Conservation (phyloP, 2,113 vertebrate genomes). For the human (Homo sapiens) region DNA sequence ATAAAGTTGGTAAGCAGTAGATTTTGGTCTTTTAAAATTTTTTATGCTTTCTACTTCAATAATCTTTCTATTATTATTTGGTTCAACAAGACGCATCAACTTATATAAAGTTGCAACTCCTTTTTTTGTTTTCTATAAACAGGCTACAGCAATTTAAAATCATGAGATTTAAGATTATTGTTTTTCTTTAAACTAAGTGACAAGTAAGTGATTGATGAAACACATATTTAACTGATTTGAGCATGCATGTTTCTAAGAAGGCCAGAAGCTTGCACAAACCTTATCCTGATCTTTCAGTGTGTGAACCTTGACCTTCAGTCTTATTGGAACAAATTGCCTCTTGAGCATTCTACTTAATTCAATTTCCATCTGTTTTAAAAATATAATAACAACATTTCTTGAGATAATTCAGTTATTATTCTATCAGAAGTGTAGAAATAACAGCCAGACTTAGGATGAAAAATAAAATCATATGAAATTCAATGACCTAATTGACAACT, state of each 20-base stretch:
- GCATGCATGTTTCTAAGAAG: not conserved
- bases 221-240: not conserved
- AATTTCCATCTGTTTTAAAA: slow-evolving; percentile 16
- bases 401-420: not conserved
- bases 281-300: slow-evolving; percentile 33
- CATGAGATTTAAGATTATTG: not conserved
- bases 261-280: not conserved
- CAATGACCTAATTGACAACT: not conserved
- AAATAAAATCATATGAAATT: slow-evolving; percentile 18
- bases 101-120: not conserved
- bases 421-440: slow-evolving; percentile 17
- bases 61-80: not conserved
- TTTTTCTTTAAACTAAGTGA: slow-evolving; percentile 31
- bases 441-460: not conserved
- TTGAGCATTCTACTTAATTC: not conserved
- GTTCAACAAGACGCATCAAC: not conserved
- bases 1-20: not conserved
- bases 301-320: slow-evolving; percentile 27
- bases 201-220: not conserved
- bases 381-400: not conserved
- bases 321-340: slow-evolving; percentile 31
- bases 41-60: not conserved
- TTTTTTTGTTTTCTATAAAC: not conserved
- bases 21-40: not conserved
- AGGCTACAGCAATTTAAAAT: not conserved